Evolutionary conservation across 1,140 invertebrate species (phyloP), one percentile per base, ranked within the genome.

Genomic region (Heliconius hewitsoni): DNA sequence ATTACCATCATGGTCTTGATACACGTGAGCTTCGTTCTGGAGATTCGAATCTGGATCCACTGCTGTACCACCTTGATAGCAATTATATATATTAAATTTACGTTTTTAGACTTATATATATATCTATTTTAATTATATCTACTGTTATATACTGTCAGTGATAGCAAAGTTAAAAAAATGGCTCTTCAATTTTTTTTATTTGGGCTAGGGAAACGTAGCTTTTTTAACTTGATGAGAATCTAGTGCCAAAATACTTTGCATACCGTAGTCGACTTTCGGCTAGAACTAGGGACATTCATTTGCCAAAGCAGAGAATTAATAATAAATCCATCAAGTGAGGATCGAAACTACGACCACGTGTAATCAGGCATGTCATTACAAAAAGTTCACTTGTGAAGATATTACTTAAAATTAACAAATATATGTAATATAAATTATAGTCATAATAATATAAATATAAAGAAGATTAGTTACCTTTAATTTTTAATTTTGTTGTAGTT

Each of bases 1-100:
- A n/a, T 78, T 81, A 42, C 96, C 94, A 18, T 96, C 90, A 0
- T 87, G 88, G 81, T 94, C 85, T 80, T 96, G 94, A 88, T 98
- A 97, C 11, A 99, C 97, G 95, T 99, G 98, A 1, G 98, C 97
- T 6, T 92, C 91, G 84, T 98, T 96, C 81, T 97, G 97, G 19
- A 99, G 86, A 1, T 96, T 97, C 74, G 97, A 98, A 39, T 98
- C 98, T 0, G 98, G 98, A 95, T 99, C 98, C 3, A 98, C 97
- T 8, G 98, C 98, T 18, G 96, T 96, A 2, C 98, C 98, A 76
- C 96, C 96, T 95, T 73, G 0, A 23, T 11, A 66, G 27, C 19
- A 66, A 30, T 66, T 13, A 66, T 27, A 66, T 11, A 27, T 13
- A 66, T 66, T 30, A 27, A 66, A 16, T 19, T 52, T 13, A 13